These are phyloP conservation scores for Pandion haliaetus DNA, from an alignment of 2,113 vertebrate species.

Conservation along the genomic window DNA sequence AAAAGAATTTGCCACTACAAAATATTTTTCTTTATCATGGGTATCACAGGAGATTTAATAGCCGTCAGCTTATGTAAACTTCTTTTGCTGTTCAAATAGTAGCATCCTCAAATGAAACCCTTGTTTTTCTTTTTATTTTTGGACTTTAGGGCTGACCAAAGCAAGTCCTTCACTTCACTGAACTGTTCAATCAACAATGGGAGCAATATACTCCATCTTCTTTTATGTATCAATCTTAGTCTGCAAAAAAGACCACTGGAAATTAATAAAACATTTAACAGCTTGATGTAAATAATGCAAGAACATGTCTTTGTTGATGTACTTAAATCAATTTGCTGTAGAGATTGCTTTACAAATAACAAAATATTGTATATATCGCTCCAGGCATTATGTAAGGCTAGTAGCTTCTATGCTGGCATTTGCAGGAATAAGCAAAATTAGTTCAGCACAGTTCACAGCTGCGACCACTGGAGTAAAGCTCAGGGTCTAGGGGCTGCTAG, in stretches of 20 bases:
- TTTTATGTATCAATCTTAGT: not conserved
- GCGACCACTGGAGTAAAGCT: not conserved
- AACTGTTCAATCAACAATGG: not conserved
- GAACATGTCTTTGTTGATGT: not conserved
- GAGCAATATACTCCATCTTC: not conserved
- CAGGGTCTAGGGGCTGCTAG: not conserved
- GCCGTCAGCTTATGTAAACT: not conserved
- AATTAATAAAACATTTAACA: slow-evolving; percentile 28
- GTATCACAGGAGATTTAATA: not conserved
- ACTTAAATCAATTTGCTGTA: slow-evolving; percentile 4
- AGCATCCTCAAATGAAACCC: not conserved
- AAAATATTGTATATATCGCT: not conserved
- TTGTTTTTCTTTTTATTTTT: not conserved
- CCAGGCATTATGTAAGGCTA: not conserved
- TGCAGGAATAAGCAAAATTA: slow-evolving; percentile 26
- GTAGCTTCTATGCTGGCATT: not conserved
- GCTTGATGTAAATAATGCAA: not conserved
- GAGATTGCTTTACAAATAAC: slow-evolving; percentile 9
- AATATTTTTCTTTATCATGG: not conserved
- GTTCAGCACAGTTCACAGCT: slow-evolving; percentile 18
- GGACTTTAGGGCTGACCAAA: not conserved
- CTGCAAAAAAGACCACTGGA: not conserved
- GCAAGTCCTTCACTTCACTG: not conserved
- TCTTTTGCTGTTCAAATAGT: not conserved
- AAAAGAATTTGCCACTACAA: not conserved